Conservation (phyloP, 1,140 invertebrate species). For the Drosophila jambulina region DNA sequence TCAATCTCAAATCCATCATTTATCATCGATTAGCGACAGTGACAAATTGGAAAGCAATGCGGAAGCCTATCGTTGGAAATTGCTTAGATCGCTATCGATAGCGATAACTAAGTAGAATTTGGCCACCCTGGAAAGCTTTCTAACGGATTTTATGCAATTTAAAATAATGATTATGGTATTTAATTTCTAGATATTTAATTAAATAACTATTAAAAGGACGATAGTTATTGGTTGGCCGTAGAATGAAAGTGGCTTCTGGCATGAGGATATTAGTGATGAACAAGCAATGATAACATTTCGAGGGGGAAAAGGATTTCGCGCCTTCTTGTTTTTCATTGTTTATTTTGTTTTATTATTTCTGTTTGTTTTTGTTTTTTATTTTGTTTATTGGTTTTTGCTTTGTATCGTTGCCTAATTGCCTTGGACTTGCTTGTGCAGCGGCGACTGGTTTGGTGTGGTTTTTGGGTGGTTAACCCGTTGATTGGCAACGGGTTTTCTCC, state of each 20-base stretch:
- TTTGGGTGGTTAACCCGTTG: slow-evolving; percentile 70
- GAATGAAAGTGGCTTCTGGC: too few species aligned
- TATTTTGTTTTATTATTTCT: not conserved
- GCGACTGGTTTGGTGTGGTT: slow-evolving; percentile 54
- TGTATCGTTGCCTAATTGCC: slow-evolving; percentile 43
- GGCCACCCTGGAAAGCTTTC: not conserved
- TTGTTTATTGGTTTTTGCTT: slow-evolving; percentile 1
- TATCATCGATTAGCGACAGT: slow-evolving; percentile 16
- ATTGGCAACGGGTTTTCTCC: slow-evolving; percentile 65
- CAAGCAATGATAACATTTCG: not conserved
- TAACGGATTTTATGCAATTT: not conserved
- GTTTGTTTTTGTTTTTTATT: not conserved
- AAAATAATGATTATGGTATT: too few species aligned
- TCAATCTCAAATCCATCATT: slow-evolving; percentile 7
- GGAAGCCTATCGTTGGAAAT: not conserved
- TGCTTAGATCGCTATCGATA: not conserved
- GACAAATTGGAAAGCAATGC: slow-evolving; percentile 13
- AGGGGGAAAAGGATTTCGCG: not conserved
- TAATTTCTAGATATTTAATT: too few species aligned
- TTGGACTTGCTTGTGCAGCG: slow-evolving; percentile 71
- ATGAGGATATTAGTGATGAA: not conserved
- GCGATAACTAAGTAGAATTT: not conserved
- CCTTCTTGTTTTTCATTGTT: not conserved
- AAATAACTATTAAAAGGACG: too few species aligned
- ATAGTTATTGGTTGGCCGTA: too few species aligned